Conservation (phyloP, 2,797 vertebrate genomes). For the Vireo griseus region DNA sequence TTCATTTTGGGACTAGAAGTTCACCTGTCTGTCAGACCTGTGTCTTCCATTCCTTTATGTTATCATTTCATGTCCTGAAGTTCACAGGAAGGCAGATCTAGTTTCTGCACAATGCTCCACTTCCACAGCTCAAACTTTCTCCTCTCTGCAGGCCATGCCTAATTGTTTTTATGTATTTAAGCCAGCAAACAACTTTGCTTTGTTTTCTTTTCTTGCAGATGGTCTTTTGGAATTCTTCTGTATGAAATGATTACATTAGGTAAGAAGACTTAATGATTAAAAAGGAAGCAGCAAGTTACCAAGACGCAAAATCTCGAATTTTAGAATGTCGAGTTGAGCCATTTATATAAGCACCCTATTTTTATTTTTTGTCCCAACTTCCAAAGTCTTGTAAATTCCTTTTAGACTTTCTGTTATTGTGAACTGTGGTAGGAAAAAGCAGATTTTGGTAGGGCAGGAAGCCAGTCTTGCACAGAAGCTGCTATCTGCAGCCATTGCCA, state of each 20-base stretch:
- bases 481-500: background rate
- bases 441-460: background rate
- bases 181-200: background rate
- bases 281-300: background rate
- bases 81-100: background rate
- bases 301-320: background rate
- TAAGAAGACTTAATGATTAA: constrained; percentile 65
- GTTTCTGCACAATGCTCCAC: background rate
- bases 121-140: background rate
- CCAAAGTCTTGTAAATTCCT: background rate
- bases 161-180: background rate
- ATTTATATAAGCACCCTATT: background rate
- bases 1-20: background rate
- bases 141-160: background rate
- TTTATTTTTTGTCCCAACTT: background rate
- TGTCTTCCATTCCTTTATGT: background rate
- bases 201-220: constrained; percentile 75
- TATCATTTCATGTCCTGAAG: background rate
- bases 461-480: background rate
- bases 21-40: background rate
- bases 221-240: constrained; percentile 92
- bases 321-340: background rate
- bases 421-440: background rate
- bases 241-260: constrained; percentile 94
- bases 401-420: background rate